Base-by-base conservation (phyloP, 2,888 invertebrate genomes). In the Branchipolynoe longqiensis region DNA sequence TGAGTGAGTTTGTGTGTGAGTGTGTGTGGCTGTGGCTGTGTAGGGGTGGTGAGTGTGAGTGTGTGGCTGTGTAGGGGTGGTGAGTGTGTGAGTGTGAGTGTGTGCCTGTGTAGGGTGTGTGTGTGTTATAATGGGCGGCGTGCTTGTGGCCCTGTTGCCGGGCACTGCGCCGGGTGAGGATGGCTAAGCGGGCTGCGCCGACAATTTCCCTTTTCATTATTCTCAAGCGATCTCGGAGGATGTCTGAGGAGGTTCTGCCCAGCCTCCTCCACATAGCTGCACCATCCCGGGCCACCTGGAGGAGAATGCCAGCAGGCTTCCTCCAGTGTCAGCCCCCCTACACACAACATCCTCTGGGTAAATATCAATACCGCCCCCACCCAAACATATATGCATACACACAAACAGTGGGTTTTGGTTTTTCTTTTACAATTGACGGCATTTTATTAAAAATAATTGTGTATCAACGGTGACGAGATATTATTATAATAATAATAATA, bases 401-500 rank as follows among this genome's bases (percentile, higher is more conserved):
- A 6, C 28, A 28, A 48, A 18, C 8, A 48, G 48, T 12, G 18
- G 8, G 18, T 8, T 18, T 18, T 48, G 8, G 62, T 62, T 28
- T 8, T 62, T 74, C 33, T 31, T 54, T 14, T 82, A 82, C 54
- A 58, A 58, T 58, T 58, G 82, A 58, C 58, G 36, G 56, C 38
- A 36, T 82, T 82, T 82, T 82, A 82, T 82, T 82, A 58, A 58
- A 82, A 58, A 82, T 58, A 58, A 58, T 82, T 41, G 38, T 58
- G 58, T 78, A 54, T 78, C 78, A 78, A 78, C 78, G 48, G 78
- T 78, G 48, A 78, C 78, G 78, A 78, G 41, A 78, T 78, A 78
- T 48, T 18, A 18, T 58, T 6, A 69, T 69, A n/a, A n/a, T n/a
- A n/a, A n/a, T n/a, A n/a, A n/a, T n/a, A n/a, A n/a, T n/a, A n/a